A percentile compares a stretch with the other conserved stretches of the same genome.
Evolutionary conservation across 2,888 invertebrate genomes (phyloP).

Genomic region (Drosophila subquinaria): DNA sequence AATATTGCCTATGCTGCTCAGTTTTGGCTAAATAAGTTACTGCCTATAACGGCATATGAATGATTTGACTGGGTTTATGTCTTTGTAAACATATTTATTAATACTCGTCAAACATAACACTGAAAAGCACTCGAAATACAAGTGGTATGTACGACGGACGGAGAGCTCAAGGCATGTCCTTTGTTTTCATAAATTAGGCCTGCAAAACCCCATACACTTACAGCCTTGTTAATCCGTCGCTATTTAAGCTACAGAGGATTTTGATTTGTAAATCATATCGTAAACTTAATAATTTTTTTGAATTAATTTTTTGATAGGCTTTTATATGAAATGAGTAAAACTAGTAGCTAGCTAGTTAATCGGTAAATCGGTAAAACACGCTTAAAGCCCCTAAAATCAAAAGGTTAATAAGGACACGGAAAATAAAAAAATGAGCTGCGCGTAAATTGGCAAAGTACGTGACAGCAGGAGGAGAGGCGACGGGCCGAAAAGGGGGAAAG

Average conservation of each 20-base stretch:
- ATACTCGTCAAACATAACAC: not conserved
- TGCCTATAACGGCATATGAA: not conserved
- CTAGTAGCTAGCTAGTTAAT: not conserved
- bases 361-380: slow-evolving; percentile 31
- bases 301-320: too few species aligned
- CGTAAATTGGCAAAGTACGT: slow-evolving; percentile 63
- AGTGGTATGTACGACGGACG: not conserved
- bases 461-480: not conserved
- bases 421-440: slow-evolving; percentile 41
- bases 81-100: not conserved
- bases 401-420: slow-evolving; percentile 14
- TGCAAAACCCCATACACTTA: not conserved
- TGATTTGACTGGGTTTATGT: not conserved
- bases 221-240: not conserved
- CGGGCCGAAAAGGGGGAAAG: not conserved
- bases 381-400: slow-evolving; percentile 26
- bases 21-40: not conserved
- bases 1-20: too few species aligned
- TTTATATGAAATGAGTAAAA: too few species aligned
- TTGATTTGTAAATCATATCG: too few species aligned
- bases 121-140: not conserved
- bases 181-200: not conserved
- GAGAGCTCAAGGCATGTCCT: not conserved
- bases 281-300: too few species aligned
- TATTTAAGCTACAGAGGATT: not conserved